Base-by-base conservation (phyloP, 2,797 vertebrate species). In the Natrix natrix region DNA sequence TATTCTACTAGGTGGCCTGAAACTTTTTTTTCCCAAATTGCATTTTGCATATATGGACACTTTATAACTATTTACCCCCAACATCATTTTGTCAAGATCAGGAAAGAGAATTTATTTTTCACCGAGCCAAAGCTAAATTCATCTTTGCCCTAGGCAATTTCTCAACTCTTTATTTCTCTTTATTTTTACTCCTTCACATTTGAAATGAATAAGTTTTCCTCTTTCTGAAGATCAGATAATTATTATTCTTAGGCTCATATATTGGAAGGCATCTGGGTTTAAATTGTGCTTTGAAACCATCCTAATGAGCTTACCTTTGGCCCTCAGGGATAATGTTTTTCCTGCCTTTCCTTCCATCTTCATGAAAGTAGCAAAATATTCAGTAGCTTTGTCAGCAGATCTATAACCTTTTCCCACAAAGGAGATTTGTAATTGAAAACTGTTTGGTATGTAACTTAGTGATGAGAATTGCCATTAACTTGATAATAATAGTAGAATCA, bases 301-400 rank as follows among this genome's bases (percentile, higher is more conserved):
- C 83, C 1, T 0, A 90, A 59, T 60, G 11, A 94, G 92, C 60
- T 93, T 48, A 88, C 4, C 37, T 83, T 69, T 93, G 90, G 86
- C 56, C 89, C 88, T 43, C 22, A 78, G 1, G 83, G 26, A 56
- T 94, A 60, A 26, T 92, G n/a, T 37, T 61, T 48, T 52, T 66
- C 93, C 66, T 1, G 11, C 0, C 89, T 59, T 88, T n/a, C 43
- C 57, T 88, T 88, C 32, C 32, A 56, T 12, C 91, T 28, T 13
- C 83, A 88, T 17, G 55, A 94, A 93, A 28, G 78, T 24, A 87
- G 5, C 52, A 74, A 69, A 91, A 57, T 74, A 92, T 52, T 93
- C 56, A 89, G 87, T 83, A 89, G n/a, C 86, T 89, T 93, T 91
- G 92, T 93, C 92, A 93, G 92, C 87, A 86, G 74, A 93, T 91